Evolutionary conservation across 1,140 invertebrate genomes (phyloP).

Genomic region (Tetraneura akinire): DNA sequence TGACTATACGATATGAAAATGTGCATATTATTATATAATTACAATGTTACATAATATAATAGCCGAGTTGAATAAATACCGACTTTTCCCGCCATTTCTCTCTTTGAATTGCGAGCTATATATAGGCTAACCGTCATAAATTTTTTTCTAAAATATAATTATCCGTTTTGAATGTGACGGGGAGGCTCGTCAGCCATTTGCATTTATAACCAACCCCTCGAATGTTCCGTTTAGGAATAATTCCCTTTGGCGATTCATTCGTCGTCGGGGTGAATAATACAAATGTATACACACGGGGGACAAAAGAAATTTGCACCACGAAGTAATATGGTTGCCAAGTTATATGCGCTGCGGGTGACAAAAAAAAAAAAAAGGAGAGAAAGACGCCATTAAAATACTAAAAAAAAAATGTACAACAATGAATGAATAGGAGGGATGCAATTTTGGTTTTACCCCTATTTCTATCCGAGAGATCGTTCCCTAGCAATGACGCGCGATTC

Average conservation of each 20-base stretch:
- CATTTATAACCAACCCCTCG: constrained; percentile 47
- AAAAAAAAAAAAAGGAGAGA: not conserved
- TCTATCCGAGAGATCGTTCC: constrained; percentile 6
- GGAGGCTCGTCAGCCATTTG: constrained; percentile 46
- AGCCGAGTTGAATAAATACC: not conserved
- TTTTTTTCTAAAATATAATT: constrained; percentile 32
- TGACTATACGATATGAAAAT: too few relatives aligned
- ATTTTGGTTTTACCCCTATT: constrained; percentile 32
- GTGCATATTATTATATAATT: too few relatives aligned
- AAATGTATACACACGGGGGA: constrained; percentile 24
- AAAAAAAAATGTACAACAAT: constrained; percentile 29
- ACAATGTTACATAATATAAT: not conserved
- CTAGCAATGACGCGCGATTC: constrained; percentile 15
- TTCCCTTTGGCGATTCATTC: constrained; percentile 49
- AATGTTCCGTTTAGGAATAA: constrained; percentile 42
- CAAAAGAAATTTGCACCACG: constrained; percentile 42
- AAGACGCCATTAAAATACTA: constrained; percentile 44
- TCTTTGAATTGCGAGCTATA: too few relatives aligned
- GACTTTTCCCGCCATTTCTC: constrained; percentile 12
- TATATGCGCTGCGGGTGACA: constrained; percentile 39
- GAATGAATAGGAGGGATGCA: constrained; percentile 43
- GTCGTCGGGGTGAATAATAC: constrained; percentile 41
- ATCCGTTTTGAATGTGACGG: constrained; percentile 34
- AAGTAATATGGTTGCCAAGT: constrained; percentile 45
- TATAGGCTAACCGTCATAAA: not conserved